Base-by-base conservation (phyloP, 2,797 vertebrate species). In the Cercopithecus diana region DNA sequence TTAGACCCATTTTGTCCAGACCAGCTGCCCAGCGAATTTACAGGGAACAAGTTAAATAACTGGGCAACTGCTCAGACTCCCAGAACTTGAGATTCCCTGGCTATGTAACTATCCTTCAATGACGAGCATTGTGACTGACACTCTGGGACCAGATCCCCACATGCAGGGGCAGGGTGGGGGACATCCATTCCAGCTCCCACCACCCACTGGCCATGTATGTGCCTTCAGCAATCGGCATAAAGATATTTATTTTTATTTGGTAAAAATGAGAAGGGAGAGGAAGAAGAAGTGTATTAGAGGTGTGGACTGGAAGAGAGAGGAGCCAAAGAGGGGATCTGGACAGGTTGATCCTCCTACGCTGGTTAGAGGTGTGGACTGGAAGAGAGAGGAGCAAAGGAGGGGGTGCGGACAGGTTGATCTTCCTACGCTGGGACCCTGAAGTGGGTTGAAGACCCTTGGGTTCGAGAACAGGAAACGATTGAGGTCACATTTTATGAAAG, bases 81-180 rank as follows among this genome's bases (percentile, higher is more conserved):
- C 17, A 5, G 43, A 1, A n/a, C 67, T 82, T 36, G 81, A 19
- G 33, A n/a, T 55, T 15, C 1, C 20, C 4, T 13, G 1, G 1
- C 14, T 67, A 30, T 24, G 45, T 72, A 28, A 7, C 52, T 80
- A 39, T 43, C 61, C 67, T 61, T 45, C 0, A 0, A 19, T 11
- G 41, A 5, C 1, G 1, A 20, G 12, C 39, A 4, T 15, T 0
- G 11, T 1, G 3, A 15, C 24, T 1, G 2, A 26, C 5, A 19
- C 20, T 4, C 76, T 19, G 73, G 73, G 61, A 14, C 45, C 72
- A 61, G 91, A 13, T 5, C 36, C 26, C 28, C 1, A 50, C 22
- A 22, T 2, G 5, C 36, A 76, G 58, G 2, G 26, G 36, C 0
- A 22, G n/a, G 58, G 28, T 55, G 0, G n/a, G n/a, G 4, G 4